Evolutionary conservation across 2,797 vertebrate species (phyloP).

Genomic region (Myotis daubentonii): DNA sequence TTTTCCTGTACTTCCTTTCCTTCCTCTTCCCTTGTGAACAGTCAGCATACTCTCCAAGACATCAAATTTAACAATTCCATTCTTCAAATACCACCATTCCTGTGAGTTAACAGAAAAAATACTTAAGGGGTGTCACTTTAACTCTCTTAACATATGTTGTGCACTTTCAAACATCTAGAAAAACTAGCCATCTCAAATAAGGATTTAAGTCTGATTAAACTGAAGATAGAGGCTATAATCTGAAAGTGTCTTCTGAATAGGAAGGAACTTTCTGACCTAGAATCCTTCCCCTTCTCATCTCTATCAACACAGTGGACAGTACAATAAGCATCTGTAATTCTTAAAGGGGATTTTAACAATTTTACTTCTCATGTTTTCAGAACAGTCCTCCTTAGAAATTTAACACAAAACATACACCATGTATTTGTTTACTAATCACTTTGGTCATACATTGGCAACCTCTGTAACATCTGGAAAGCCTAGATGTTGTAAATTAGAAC

Average conservation of each 20-base stretch:
- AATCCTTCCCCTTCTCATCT: background rate
- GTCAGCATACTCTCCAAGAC: background rate
- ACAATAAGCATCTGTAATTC: background rate
- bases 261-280: background rate
- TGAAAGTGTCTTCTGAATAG: background rate
- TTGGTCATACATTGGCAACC: constrained; percentile 24
- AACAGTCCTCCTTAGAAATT: background rate
- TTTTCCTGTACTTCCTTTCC: background rate
- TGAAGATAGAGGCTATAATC: background rate
- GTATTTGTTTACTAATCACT: background rate
- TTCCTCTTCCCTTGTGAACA: background rate
- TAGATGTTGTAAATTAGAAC: constrained; percentile 41
- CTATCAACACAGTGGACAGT: background rate
- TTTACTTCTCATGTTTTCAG: background rate
- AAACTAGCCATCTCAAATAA: constrained; percentile 36
- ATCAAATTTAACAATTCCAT: background rate
- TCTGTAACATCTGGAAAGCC: constrained; percentile 33
- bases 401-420: background rate
- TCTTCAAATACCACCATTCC: background rate
- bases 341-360: background rate
- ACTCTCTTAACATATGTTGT: background rate
- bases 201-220: background rate
- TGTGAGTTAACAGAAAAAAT: background rate
- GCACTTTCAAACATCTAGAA: background rate
- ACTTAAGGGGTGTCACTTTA: background rate